Percentiles rank a stretch among this genome's conserved stretches.
Conservation (phyloP, 64 coral and sea anemone species). For the Trachythela sp. region DNA sequence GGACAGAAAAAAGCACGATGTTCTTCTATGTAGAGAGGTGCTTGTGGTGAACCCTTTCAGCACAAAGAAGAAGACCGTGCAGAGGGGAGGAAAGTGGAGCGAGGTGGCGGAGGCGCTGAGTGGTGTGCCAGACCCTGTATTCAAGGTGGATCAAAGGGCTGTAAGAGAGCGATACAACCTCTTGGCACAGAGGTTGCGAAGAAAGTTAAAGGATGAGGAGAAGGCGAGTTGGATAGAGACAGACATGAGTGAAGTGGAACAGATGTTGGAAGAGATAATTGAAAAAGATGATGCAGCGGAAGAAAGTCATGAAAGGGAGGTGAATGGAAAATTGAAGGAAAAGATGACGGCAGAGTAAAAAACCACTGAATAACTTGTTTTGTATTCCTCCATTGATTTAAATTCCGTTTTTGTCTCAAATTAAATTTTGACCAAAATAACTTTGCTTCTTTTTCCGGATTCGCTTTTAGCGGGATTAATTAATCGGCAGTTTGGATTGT, state of each 20-base stretch:
- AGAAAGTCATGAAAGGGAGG: not conserved
- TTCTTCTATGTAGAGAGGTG: constrained; percentile 22
- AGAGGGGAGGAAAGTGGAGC: not conserved
- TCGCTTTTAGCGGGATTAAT: too few relatives aligned
- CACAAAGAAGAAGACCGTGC: not conserved
- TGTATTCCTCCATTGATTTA: too few relatives aligned
- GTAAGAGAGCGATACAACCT: constrained; percentile 29
- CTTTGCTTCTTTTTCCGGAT: too few relatives aligned
- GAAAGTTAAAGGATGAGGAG: constrained; percentile 18
- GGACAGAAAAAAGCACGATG: constrained; percentile 37
- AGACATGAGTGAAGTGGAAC: constrained; percentile 12
- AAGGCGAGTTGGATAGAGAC: not conserved
- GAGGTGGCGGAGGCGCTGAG: not conserved
- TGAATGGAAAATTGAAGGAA: too few relatives aligned
- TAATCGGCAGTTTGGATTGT: too few relatives aligned
- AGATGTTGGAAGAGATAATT: constrained; percentile 13
- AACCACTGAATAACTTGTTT: too few relatives aligned
- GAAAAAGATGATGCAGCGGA: not conserved
- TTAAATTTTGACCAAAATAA: too few relatives aligned
- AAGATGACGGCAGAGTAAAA: too few relatives aligned
- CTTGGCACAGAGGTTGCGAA: not conserved
- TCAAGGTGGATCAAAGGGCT: constrained; percentile 9
- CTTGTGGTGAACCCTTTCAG: constrained; percentile 14
- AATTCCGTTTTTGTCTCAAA: too few relatives aligned
- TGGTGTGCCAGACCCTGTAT: not conserved